Evolutionary conservation across 2,888 invertebrate genomes (phyloP).

Genomic region (Euclidia mi): DNA sequence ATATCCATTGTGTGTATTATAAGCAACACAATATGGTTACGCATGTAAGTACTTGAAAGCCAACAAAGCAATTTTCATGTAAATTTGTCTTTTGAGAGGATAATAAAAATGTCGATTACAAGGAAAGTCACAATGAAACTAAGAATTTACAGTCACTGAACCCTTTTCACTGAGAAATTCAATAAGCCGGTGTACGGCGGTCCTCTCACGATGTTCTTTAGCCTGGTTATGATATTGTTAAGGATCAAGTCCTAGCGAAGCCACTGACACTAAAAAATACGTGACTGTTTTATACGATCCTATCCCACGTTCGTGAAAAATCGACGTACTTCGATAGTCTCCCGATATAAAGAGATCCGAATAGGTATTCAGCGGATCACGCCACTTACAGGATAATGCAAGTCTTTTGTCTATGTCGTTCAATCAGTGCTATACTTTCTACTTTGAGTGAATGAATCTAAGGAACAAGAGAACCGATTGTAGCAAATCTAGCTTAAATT

Average conservation of each 20-base stretch:
- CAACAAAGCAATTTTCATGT: slow-evolving; percentile 50
- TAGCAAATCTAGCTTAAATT: slow-evolving; percentile 55
- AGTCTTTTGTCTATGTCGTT: slow-evolving; percentile 75
- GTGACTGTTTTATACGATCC: slow-evolving; percentile 78
- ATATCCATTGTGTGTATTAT: slow-evolving; percentile 7
- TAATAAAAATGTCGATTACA: slow-evolving; percentile 51
- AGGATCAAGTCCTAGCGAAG: slow-evolving; percentile 65
- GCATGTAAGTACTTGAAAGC: slow-evolving; percentile 40
- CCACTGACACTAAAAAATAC: slow-evolving; percentile 79
- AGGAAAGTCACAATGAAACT: slow-evolving; percentile 55
- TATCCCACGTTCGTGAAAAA: slow-evolving; percentile 68
- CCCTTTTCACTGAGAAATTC: slow-evolving; percentile 71
- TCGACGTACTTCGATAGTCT: slow-evolving; percentile 67
- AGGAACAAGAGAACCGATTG: slow-evolving; percentile 59
- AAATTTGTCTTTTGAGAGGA: slow-evolving; percentile 43
- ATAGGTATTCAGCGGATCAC: slow-evolving; percentile 71
- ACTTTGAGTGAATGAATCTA: slow-evolving; percentile 65
- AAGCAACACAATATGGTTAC: slow-evolving; percentile 16
- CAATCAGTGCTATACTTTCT: slow-evolving; percentile 68
- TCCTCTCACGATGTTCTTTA: slow-evolving; percentile 55
- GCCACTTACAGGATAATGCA: slow-evolving; percentile 75
- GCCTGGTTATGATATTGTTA: slow-evolving; percentile 79
- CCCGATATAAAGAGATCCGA: slow-evolving; percentile 73
- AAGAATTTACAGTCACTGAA: slow-evolving; percentile 66
- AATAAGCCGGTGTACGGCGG: slow-evolving; percentile 66